Percentiles rank a stretch among this genome's conserved stretches.
phyloP scores from a whole-genome alignment of 2,888 invertebrate species.

The Kuschelorhynchus macadamiae region DNA sequence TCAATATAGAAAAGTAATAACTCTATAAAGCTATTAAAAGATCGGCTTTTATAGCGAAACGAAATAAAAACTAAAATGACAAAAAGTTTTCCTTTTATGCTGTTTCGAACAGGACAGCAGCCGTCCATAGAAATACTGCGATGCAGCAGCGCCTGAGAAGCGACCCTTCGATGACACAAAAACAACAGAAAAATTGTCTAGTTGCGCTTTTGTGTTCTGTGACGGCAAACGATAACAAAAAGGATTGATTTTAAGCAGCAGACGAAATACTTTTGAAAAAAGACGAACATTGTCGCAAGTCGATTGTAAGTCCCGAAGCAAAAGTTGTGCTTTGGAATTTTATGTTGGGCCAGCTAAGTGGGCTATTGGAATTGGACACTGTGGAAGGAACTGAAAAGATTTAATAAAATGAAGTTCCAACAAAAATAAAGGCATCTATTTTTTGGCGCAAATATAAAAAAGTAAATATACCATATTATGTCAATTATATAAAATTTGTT shows the following conservation, averaged over 20 bases:
- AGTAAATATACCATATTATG: no score
- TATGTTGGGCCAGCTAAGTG: slow-evolving; percentile 20
- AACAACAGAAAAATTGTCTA: slow-evolving; percentile 35
- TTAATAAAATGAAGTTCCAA: no score
- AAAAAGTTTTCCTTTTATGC: slow-evolving; percentile 33
- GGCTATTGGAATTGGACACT: slow-evolving; percentile 27
- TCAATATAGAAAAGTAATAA: slow-evolving; percentile 23
- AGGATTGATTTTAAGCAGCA: slow-evolving; percentile 25
- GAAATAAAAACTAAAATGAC: slow-evolving; percentile 15
- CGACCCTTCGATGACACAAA: slow-evolving; percentile 28
- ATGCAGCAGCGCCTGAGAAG: slow-evolving; percentile 12
- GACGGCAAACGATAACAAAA: slow-evolving; percentile 20
- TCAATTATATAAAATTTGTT: no score
- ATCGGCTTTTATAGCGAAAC: slow-evolving; percentile 13
- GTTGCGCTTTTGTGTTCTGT: slow-evolving; percentile 41
- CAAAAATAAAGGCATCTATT: no score
- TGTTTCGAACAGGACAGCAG: slow-evolving; percentile 13
- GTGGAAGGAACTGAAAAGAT: not conserved
- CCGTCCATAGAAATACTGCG: slow-evolving; percentile 42
- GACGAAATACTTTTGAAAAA: slow-evolving; percentile 22
- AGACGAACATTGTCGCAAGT: slow-evolving; percentile 18
- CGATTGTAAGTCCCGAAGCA: slow-evolving; percentile 6
- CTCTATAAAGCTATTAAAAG: slow-evolving; percentile 34
- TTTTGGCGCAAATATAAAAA: no score
- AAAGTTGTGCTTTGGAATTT: slow-evolving; percentile 17